A percentile compares a stretch with the other conserved stretches of the same genome.
phyloP scores from a whole-genome alignment of 2,888 invertebrate species.

The Sesia bembeciformis region DNA sequence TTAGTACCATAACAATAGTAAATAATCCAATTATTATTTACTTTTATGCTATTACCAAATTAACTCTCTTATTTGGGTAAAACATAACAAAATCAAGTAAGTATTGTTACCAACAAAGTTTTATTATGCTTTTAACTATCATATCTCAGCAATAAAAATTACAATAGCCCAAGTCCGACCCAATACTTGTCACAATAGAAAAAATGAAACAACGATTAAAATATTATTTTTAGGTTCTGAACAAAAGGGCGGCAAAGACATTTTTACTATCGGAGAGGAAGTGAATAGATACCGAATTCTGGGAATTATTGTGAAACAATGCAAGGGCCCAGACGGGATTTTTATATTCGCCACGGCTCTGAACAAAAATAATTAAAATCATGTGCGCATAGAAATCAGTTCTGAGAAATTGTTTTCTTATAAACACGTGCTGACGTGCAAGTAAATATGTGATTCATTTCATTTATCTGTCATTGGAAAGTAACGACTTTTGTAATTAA shows the following conservation, averaged over 20 bases:
- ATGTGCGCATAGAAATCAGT: no score
- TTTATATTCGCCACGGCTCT: neutral
- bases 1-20: no score
- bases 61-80: no score
- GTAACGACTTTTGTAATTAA: constrained; percentile 57
- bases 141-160: constrained; percentile 34
- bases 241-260: constrained; percentile 43
- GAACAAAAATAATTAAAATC: no score
- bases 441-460: no score
- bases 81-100: no score
- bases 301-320: constrained; percentile 56
- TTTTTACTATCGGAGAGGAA: constrained; percentile 62
- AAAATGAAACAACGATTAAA: constrained; percentile 51
- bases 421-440: no score
- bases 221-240: constrained; percentile 56
- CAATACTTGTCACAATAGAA: constrained; percentile 30
- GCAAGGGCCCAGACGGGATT: neutral
- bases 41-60: no score
- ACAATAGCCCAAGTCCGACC: constrained; percentile 33
- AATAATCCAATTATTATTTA: no score
- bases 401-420: no score
- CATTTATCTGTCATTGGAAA: constrained; percentile 5
- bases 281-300: constrained; percentile 61
- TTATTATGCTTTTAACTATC: no score
- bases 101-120: no score